Conservation (phyloP, 1,140 invertebrate species). For the Leptopilina boulardi region DNA sequence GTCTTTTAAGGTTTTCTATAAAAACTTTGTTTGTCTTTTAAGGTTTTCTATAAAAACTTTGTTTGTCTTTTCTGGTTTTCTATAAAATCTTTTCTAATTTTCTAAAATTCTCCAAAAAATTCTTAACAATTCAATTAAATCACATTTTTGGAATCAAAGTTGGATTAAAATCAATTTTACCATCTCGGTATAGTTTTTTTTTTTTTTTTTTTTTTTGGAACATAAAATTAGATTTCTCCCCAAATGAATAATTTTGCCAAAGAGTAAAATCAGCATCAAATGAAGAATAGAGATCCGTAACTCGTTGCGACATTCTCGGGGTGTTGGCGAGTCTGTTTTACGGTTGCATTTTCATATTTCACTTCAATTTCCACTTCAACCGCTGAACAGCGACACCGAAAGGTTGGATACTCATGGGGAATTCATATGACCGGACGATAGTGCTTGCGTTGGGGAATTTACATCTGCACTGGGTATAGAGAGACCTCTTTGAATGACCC, state of each 20-base stretch:
- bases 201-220: background rate
- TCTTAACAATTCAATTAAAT: too few species aligned
- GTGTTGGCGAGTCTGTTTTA: slow-evolving; percentile 54
- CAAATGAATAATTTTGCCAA: background rate
- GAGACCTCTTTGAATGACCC: slow-evolving; percentile 51
- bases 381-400: slow-evolving; percentile 60
- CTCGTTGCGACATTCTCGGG: background rate
- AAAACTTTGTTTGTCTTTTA: too few species aligned
- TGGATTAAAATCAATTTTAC: too few species aligned
- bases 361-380: slow-evolving; percentile 73
- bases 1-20: too few species aligned
- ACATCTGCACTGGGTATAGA: slow-evolving; percentile 58
- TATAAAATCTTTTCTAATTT: too few species aligned
- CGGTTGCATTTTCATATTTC: slow-evolving; percentile 71
- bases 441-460: slow-evolving; percentile 60
- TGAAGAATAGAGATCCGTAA: slow-evolving; percentile 28
- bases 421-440: slow-evolving; percentile 68
- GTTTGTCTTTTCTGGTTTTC: too few species aligned
- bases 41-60: too few species aligned
- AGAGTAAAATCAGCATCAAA: background rate
- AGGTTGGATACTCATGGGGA: slow-evolving; percentile 70
- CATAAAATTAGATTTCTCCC: too few species aligned
- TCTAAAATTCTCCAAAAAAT: too few species aligned
- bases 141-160: too few species aligned
- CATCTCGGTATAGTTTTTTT: too few species aligned